These are phyloP conservation scores for Triplophysa rosa DNA, from an alignment of 2,113 vertebrate genomes.

Conservation along the genomic window DNA sequence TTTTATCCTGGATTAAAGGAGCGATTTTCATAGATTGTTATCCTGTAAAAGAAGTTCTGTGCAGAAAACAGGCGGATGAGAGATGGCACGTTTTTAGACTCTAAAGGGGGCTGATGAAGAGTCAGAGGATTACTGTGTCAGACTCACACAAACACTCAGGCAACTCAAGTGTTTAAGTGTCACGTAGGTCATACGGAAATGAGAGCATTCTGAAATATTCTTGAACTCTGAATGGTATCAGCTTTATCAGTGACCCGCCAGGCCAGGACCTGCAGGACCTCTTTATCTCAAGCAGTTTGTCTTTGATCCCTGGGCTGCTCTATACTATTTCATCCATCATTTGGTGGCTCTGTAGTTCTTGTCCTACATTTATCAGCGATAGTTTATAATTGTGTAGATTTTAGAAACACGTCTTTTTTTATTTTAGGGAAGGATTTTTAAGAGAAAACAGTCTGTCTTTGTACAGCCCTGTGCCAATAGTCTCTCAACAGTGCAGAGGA, in stretches of 20 bases:
- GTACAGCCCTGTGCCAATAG: neutral
- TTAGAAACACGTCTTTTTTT: neutral
- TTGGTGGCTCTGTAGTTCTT: neutral
- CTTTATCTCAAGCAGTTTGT: neutral
- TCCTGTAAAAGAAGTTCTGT: conserved; percentile 20
- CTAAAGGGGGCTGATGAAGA: neutral
- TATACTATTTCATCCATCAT: neutral
- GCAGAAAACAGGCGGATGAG: neutral
- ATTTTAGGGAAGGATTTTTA: neutral
- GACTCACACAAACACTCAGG: neutral
- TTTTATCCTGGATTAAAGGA: conserved; percentile 32
- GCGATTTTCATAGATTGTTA: conserved; percentile 19
- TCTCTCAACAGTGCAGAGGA: neutral
- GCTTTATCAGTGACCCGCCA: neutral
- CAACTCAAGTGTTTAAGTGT: conserved; percentile 26
- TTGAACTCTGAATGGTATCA: neutral
- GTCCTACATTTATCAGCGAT: neutral
- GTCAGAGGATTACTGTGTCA: neutral
- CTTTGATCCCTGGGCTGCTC: neutral
- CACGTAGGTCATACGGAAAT: conserved; percentile 1
- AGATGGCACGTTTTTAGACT: neutral
- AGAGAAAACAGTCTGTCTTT: neutral
- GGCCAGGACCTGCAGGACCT: neutral
- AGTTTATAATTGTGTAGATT: neutral
- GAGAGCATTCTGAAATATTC: neutral